These are phyloP conservation scores for Nematopogon swammerdamellus DNA, from an alignment of 2,888 invertebrate genomes.

Conservation along the genomic window DNA sequence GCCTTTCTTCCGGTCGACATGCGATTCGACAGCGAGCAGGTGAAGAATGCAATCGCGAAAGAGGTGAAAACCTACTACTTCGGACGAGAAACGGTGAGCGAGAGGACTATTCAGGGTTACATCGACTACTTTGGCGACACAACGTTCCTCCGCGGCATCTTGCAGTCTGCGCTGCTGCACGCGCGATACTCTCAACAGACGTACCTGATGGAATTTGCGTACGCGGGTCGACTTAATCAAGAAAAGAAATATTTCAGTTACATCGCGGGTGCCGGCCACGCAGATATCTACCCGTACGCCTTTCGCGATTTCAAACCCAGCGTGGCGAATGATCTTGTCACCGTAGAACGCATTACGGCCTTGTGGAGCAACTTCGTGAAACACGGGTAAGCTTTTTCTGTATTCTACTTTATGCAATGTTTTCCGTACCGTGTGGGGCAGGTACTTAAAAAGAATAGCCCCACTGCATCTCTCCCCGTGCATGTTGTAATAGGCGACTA, in stretches of 20 bases:
- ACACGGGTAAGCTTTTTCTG: conserved; percentile 25
- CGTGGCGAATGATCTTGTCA: background rate
- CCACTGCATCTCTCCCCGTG: no score
- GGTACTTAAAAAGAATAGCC: no score
- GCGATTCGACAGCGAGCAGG: conserved; percentile 19
- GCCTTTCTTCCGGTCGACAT: conserved; percentile 33
- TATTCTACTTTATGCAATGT: no score
- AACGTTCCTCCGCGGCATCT: conserved; percentile 24
- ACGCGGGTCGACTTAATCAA: conserved; percentile 9
- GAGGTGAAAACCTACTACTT: conserved; percentile 36
- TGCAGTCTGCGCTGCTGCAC: conserved; percentile 27
- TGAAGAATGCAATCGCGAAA: conserved; percentile 21
- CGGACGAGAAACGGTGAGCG: conserved; percentile 11
- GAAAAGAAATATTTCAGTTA: background rate
- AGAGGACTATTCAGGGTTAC: conserved; percentile 10
- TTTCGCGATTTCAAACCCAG: background rate
- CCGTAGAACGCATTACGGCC: conserved; percentile 18
- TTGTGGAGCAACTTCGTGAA: conserved; percentile 34
- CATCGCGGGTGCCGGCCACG: conserved; percentile 3
- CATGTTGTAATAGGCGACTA: no score
- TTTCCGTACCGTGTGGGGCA: no score
- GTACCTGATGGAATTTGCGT: conserved; percentile 28
- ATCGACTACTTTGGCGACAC: conserved; percentile 17
- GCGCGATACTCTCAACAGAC: conserved; percentile 21
- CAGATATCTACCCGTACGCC: conserved; percentile 13